Conservation (phyloP, 1,140 invertebrate genomes). For the Leptopilina boulardi region DNA sequence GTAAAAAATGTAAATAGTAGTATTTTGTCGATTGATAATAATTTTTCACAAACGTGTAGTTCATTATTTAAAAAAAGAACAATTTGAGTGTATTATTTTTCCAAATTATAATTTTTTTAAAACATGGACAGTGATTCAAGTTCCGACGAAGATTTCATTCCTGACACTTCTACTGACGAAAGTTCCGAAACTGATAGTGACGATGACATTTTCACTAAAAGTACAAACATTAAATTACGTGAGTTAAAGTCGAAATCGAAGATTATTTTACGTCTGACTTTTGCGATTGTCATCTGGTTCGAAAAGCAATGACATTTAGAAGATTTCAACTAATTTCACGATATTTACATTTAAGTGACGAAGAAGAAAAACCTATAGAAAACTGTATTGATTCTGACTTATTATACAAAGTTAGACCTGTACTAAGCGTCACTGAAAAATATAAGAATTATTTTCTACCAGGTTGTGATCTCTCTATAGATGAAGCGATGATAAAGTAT, state of each 20-base stretch:
- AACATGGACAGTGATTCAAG: too few species aligned
- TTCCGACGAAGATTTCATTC: too few species aligned
- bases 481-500: slow-evolving; percentile 47
- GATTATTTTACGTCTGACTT: slow-evolving; percentile 42
- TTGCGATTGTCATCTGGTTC: slow-evolving; percentile 39
- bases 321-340: slow-evolving; percentile 40
- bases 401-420: slow-evolving; percentile 65
- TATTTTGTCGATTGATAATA: too few species aligned
- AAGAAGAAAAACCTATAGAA: slow-evolving; percentile 51
- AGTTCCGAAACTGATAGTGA: too few species aligned
- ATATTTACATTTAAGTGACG: slow-evolving; percentile 66
- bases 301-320: slow-evolving; percentile 41
- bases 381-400: slow-evolving; percentile 59
- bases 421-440: slow-evolving; percentile 52
- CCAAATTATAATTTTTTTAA: too few species aligned
- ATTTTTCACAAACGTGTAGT: too few species aligned
- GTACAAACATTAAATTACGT: too few species aligned
- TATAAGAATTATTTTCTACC: slow-evolving; percentile 43
- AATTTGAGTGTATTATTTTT: too few species aligned
- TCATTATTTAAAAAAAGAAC: too few species aligned
- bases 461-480: slow-evolving; percentile 10
- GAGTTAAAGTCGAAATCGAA: not conserved
- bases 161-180: too few species aligned
- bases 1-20: too few species aligned
- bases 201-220: too few species aligned